These are phyloP conservation scores for Pachydiplax longipennis DNA, from an alignment of 2,888 invertebrate species.

Conservation along the genomic window DNA sequence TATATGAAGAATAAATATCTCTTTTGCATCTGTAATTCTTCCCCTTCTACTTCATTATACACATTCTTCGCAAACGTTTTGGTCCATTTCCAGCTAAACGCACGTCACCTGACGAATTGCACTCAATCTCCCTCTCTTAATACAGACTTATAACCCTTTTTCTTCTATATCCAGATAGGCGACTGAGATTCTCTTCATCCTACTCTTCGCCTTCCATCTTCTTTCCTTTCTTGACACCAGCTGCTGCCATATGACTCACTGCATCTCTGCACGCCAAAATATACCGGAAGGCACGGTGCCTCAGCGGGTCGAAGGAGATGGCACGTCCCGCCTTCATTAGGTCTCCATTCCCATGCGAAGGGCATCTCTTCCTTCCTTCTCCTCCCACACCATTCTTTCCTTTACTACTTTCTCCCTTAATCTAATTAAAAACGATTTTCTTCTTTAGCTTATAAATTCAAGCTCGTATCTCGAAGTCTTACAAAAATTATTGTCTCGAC, in stretches of 20 bases:
- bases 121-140: background rate
- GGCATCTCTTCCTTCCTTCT: background rate
- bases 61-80: background rate
- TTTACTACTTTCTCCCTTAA: background rate
- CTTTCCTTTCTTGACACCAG: background rate
- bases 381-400: background rate
- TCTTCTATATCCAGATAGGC: too few relatives aligned
- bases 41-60: background rate
- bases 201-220: too few relatives aligned
- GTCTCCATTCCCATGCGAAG: background rate
- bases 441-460: too few relatives aligned
- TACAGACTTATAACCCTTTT: too few relatives aligned
- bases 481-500: too few relatives aligned
- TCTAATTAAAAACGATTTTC: background rate
- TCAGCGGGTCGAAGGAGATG: background rate
- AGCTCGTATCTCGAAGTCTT: too few relatives aligned
- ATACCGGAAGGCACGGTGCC: background rate
- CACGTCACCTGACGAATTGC: background rate
- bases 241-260: conserved; percentile 26
- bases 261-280: background rate
- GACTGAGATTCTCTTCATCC: background rate
- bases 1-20: too few relatives aligned
- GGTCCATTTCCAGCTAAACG: background rate
- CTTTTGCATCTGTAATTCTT: too few relatives aligned
- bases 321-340: background rate